Base-by-base conservation (phyloP, 2,888 invertebrate species). In the Xanthostigma xanthostigma region DNA sequence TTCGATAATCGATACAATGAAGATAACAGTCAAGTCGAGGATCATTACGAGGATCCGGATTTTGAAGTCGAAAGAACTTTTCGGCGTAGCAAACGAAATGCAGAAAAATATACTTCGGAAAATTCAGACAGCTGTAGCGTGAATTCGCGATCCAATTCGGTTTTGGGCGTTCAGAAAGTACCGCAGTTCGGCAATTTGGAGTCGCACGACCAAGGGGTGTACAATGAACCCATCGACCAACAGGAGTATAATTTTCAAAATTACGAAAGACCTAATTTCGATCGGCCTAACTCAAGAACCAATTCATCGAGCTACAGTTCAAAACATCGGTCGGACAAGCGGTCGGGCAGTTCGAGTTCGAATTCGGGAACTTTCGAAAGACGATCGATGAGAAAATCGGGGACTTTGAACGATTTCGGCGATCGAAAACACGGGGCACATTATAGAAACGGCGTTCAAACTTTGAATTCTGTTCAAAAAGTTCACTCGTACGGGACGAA, bases 201-300 rank as follows among this genome's bases (percentile, higher is more conserved):
- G 10, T 38, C 41, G 38, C 47, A 45, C 35, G 45, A 49, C 34
- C 45, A 45, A 14, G 42, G 41, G 51, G 65, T 67, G 36, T 68
- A 68, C 53, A 65, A 64, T 51, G 68, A 68, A 51, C 67, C 68
- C 8, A 54, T 68, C 6, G 68, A 68, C 46, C 48, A 42, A 6
- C 27, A 37, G 9, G 44, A 49, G 10, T 45, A 49, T 13, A 17
- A 36, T 41, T 77, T 77, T 54, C 79, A 79, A 43, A 73, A 73
- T 53, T 74, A 75, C 53, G 82, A 83, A 55, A 69, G 81, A 37
- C 78, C 78, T 3, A 69, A 71, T 49, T 72, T 73, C 52, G 69
- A 70, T 51, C 57, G 68, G 49, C 52, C 55, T 9, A 55, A 51
- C 43, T 53, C 54, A 14, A 49, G 51, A 13, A 53, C 53, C 5